These are phyloP conservation scores for Motacilla tschutschensis DNA, from an alignment of 2,113 vertebrate species.

Conservation along the genomic window DNA sequence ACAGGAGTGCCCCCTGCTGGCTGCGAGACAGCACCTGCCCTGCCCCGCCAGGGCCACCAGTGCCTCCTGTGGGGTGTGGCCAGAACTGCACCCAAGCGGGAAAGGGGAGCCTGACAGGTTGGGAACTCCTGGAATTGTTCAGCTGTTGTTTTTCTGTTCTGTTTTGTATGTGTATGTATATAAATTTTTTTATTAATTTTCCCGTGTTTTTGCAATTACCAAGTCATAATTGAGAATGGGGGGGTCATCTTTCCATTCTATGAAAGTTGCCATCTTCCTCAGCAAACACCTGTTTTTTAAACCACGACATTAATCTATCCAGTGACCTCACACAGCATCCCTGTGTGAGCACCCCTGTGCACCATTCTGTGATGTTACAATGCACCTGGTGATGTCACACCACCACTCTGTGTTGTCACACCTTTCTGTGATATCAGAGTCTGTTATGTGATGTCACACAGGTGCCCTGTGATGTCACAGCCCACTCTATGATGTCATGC, in stretches of 20 bases:
- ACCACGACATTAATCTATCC: neutral
- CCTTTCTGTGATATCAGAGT: neutral
- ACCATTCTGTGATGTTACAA: neutral
- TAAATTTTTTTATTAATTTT: neutral
- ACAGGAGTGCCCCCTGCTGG: neutral
- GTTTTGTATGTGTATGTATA: neutral
- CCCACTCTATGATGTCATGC: neutral
- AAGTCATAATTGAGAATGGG: neutral
- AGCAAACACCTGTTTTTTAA: neutral
- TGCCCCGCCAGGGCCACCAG: fast-evolving
- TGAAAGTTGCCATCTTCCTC: neutral
- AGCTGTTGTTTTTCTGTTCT: neutral
- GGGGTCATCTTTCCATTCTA: neutral
- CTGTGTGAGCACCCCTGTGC: neutral
- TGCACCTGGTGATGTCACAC: neutral
- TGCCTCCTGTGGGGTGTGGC: too few relatives aligned
- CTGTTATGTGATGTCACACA: neutral
- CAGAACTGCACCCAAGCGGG: neutral
- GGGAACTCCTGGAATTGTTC: neutral
- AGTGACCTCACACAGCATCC: neutral
- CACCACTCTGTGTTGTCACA: neutral
- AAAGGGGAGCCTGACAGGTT: too few relatives aligned
- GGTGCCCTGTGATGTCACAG: neutral
- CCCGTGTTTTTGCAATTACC: neutral
- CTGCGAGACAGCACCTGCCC: neutral